Evolutionary conservation across 2,113 vertebrate genomes (phyloP), one percentile per base, ranked within the genome.

Genomic region (Engraulis encrasicolus): DNA sequence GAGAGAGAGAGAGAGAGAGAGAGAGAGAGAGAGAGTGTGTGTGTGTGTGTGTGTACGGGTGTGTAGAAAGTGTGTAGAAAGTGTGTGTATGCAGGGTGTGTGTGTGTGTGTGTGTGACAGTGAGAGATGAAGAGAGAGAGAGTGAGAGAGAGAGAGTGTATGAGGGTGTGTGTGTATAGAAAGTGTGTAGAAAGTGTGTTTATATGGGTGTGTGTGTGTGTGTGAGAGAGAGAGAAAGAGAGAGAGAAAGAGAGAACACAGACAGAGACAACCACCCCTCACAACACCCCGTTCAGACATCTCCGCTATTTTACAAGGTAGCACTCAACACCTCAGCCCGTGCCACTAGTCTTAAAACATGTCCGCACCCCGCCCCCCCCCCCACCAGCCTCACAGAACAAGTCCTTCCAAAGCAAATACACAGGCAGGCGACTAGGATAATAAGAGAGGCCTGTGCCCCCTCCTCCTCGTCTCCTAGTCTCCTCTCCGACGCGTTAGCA

Each of bases 1-100:
- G n/a, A 78, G 34, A 78, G 45, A 36, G 40, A 50, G 40, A 45
- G 40, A 45, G 4, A 45, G 40, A 45, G 40, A 45, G 40, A 45
- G 40, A 78, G 27, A 83, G 34, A 84, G 34, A 80, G 50, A 31
- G 38, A 23, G 2, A 36, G n/a, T n/a, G n/a, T n/a, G n/a, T n/a
- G n/a, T n/a, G n/a, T n/a, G n/a, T n/a, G n/a, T n/a, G n/a, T n/a
- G n/a, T n/a, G n/a, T n/a, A n/a, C n/a, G n/a, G n/a, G n/a, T n/a
- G n/a, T n/a, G n/a, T n/a, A n/a, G n/a, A n/a, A n/a, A n/a, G n/a
- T n/a, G n/a, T n/a, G n/a, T n/a, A n/a, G n/a, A n/a, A n/a, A n/a
- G n/a, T n/a, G n/a, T n/a, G n/a, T n/a, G n/a, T n/a, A n/a, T n/a
- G n/a, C n/a, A n/a, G n/a, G n/a, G n/a, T n/a, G n/a, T n/a, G 82